Percentiles rank a stretch among this genome's conserved stretches.
phyloP scores from a whole-genome alignment of 2,113 vertebrate species.

The Blennius ocellaris region DNA sequence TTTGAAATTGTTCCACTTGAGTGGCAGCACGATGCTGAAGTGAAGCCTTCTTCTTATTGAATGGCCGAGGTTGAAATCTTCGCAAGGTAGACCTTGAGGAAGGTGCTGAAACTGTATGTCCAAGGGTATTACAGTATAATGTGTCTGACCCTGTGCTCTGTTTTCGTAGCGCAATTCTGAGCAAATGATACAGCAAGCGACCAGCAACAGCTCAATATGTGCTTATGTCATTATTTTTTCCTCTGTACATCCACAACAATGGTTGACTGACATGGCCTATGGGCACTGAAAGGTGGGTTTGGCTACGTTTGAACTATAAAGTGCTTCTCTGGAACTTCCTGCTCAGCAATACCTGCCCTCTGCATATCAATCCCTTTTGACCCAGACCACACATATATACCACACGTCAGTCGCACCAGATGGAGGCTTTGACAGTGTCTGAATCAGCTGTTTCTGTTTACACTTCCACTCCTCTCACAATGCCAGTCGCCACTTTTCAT shows the following conservation, averaged over 20 bases:
- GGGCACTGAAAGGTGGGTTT: conserved; percentile 12
- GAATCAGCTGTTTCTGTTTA: conserved; percentile 2
- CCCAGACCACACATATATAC: background rate
- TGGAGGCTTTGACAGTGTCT: background rate
- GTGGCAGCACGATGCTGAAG: background rate
- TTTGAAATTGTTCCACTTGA: background rate
- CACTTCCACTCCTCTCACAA: too few relatives aligned
- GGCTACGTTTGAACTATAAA: conserved; percentile 48
- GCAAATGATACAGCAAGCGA: background rate
- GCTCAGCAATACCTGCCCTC: conserved; percentile 27
- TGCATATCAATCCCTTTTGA: conserved; percentile 21
- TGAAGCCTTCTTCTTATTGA: background rate
- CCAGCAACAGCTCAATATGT: conserved; percentile 30
- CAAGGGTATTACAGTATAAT: background rate
- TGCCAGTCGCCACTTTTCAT: background rate
- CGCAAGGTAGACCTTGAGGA: background rate
- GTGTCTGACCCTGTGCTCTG: background rate
- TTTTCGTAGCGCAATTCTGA: background rate
- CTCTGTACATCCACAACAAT: conserved; percentile 4
- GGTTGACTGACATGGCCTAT: conserved; percentile 32
- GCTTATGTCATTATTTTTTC: conserved; percentile 7
- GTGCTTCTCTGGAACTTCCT: conserved; percentile 23
- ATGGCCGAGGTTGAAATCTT: conserved; percentile 14
- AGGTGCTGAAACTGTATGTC: conserved; percentile 19
- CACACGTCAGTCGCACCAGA: background rate